Conservation (phyloP, 2,113 vertebrate species). For the Lepidothrix coronata region DNA sequence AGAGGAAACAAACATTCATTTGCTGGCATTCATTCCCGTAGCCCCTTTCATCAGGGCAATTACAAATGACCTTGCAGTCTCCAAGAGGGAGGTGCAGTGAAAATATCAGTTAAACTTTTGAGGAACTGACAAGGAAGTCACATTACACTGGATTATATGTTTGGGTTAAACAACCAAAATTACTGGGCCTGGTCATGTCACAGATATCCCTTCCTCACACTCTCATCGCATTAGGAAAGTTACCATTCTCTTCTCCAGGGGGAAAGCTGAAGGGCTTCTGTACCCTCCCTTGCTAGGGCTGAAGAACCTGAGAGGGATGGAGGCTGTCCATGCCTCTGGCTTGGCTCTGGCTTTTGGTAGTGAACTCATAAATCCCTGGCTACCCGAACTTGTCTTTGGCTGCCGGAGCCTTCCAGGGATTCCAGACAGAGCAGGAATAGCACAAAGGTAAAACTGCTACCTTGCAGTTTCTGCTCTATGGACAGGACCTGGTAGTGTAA, state of each 20-base stretch:
- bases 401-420: not conserved
- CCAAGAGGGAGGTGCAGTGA: not conserved
- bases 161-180: not conserved
- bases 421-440: not conserved
- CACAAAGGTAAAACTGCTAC: not conserved
- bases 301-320: not conserved
- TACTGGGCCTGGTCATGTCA: not conserved
- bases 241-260: not conserved
- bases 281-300: not conserved
- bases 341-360: not conserved
- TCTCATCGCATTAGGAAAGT: not conserved
- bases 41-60: not conserved
- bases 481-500: not conserved
- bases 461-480: conserved; percentile 3
- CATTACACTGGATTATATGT: not conserved
- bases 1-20: not conserved
- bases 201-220: not conserved
- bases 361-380: conserved; percentile 27
- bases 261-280: not conserved
- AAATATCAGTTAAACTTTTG: not conserved
- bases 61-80: not conserved
- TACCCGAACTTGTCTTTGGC: not conserved
- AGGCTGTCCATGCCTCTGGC: not conserved
- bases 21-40: not conserved
- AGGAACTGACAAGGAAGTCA: not conserved